Evolutionary conservation across 2,888 invertebrate species (phyloP), one percentile per base, ranked within the genome.

Genomic region (Fragum whitleyi): DNA sequence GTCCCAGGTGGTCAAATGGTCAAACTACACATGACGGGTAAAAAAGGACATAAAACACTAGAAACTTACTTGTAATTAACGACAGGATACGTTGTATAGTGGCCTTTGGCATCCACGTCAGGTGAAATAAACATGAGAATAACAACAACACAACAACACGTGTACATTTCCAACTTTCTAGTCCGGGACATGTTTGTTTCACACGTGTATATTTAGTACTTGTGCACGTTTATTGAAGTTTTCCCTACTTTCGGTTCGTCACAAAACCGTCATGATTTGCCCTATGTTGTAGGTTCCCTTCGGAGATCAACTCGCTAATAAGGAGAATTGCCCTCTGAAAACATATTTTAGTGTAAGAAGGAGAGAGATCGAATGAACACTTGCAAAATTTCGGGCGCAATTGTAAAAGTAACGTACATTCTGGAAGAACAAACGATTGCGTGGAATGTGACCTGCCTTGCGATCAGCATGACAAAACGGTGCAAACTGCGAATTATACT

Each of bases 51-150:
- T n/a, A n/a, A n/a, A n/a, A n/a, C n/a, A n/a, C n/a, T n/a, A n/a
- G n/a, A n/a, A n/a, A 57, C 57, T 57, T 26, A 57, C 57, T 57
- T 57, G 26, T 57, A 57, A 26, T 23, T 57, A 2, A 57, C 57
- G 26, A 57, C 26, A 26, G 57, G 57, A 23, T 57, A 57, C 19
- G 53, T 53, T n/a, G 47, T 47, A 14, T 47, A 47, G 23, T 57
- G 26, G 57, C 57, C 57, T 21, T 57, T 57, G 6, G 57, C 57
- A 57, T 57, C 57, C 11, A 26, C 57, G 47, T 47, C 47, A 47
- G 19, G 14, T 47, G 47, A 47, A 47, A 47, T 47, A 19, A 47
- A 47, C 47, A 47, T 19, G 47, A 47, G 47, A 47, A 47, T n/a
- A 14, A 47, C 47, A 47, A 47, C 5, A 47, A 14, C 14, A 47